Evolutionary conservation across 2,888 invertebrate genomes (phyloP).

Genomic region (Lacanobia oleracea): DNA sequence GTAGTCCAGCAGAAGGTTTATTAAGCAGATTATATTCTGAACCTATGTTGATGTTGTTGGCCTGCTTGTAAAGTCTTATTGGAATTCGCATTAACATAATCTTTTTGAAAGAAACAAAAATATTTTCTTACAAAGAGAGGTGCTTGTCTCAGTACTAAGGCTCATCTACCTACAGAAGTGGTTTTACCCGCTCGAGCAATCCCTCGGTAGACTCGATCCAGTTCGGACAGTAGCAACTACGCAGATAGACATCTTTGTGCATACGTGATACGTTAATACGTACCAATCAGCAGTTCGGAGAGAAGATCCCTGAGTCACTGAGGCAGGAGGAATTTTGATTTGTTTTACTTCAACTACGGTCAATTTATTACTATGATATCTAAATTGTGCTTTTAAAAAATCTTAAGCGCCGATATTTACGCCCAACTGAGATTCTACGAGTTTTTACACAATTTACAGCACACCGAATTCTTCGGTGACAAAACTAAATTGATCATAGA

Average conservation of each 20-base stretch:
- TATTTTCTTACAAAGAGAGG: neutral
- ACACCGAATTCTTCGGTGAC: conserved; percentile 36
- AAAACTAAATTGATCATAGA: conserved; percentile 3
- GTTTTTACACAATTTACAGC: conserved; percentile 17
- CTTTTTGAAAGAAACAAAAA: neutral
- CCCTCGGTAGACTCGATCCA: neutral
- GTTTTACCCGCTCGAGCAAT: neutral
- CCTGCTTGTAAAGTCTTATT: neutral
- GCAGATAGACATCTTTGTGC: conserved; percentile 10
- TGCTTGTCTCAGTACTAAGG: neutral
- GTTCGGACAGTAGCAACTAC: neutral
- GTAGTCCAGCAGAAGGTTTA: too few species aligned
- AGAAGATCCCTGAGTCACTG: conserved; percentile 79
- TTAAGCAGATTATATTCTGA: neutral
- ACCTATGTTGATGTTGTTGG: neutral
- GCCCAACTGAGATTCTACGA: neutral
- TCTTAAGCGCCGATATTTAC: neutral
- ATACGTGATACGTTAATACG: conserved; percentile 45
- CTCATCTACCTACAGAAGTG: neutral
- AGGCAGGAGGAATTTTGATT: conserved; percentile 86
- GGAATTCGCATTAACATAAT: neutral
- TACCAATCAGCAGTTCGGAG: conserved; percentile 85
- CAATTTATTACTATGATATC: conserved; percentile 25
- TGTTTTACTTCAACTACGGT: conserved; percentile 52
- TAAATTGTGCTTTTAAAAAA: neutral